Conservation (phyloP, 2,113 vertebrate species). For the Castor canadensis region DNA sequence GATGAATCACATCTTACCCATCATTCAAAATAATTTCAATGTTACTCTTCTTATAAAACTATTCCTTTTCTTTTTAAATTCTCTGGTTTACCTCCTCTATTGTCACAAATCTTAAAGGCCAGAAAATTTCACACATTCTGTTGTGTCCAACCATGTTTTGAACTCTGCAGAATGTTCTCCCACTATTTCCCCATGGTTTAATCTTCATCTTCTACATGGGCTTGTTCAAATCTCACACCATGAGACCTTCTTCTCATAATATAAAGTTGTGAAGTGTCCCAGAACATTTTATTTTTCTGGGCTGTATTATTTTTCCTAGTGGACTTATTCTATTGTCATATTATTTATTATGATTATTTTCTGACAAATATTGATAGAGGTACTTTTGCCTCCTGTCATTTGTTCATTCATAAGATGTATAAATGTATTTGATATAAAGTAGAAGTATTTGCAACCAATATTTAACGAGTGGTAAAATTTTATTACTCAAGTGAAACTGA, state of each 20-base stretch:
- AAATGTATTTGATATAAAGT: neutral
- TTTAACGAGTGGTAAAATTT: neutral
- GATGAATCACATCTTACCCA: neutral
- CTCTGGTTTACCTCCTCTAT: neutral
- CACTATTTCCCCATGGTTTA: neutral
- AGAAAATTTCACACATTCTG: neutral
- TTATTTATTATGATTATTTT: neutral
- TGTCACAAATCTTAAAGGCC: fast-evolving
- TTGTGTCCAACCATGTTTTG: neutral
- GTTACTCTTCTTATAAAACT: neutral
- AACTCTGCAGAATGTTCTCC: neutral
- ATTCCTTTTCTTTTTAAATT: too few relatives aligned
- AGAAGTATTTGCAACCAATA: neutral
- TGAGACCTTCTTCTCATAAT: neutral
- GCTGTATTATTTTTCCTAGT: neutral
- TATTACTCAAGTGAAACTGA: neutral
- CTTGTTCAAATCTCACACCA: neutral
- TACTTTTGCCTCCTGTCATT: neutral
- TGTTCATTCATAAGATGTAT: neutral
- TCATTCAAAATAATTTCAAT: neutral
- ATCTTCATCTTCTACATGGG: too few relatives aligned
- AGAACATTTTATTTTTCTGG: neutral
- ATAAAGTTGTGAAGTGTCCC: neutral
- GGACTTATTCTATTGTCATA: neutral
- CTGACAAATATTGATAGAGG: neutral